Evolutionary conservation across 1,140 invertebrate species (phyloP).

Genomic region (Drosophila murphyi): DNA sequence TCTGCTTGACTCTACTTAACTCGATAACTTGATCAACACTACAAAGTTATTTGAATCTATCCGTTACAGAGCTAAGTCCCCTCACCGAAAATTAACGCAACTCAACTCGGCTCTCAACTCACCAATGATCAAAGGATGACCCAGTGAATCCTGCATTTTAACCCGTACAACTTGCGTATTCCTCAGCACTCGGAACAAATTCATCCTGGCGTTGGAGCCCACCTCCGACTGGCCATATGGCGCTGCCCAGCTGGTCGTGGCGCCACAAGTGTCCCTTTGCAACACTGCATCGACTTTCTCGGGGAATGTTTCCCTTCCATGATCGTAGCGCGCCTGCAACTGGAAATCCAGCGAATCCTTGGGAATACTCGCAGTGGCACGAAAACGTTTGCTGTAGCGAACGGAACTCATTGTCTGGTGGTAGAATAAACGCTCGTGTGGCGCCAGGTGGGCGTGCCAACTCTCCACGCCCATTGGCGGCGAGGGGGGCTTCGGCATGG

Average conservation of each 20-base stretch:
- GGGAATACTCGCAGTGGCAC: slow-evolving; percentile 84
- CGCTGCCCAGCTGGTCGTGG: slow-evolving; percentile 57
- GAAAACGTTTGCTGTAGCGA: slow-evolving; percentile 85
- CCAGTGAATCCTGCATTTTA: slow-evolving; percentile 47
- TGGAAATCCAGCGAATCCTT: slow-evolving; percentile 87
- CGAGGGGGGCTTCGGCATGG: slow-evolving; percentile 84
- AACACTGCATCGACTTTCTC: slow-evolving; percentile 87
- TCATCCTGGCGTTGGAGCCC: slow-evolving; percentile 22
- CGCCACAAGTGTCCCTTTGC: slow-evolving; percentile 86
- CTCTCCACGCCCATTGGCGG: slow-evolving; percentile 66
- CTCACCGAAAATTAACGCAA: too few relatives aligned
- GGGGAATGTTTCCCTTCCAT: slow-evolving; percentile 86
- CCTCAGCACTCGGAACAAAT: slow-evolving; percentile 85
- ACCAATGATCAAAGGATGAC: slow-evolving; percentile 80
- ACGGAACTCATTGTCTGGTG: slow-evolving; percentile 87
- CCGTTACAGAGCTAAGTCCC: too few relatives aligned
- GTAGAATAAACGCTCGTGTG: slow-evolving; percentile 86
- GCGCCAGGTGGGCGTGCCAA: slow-evolving; percentile 80
- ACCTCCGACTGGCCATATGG: slow-evolving; percentile 48
- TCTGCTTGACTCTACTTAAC: too few relatives aligned
- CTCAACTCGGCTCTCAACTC: slow-evolving; percentile 1
- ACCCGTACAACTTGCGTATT: slow-evolving; percentile 85
- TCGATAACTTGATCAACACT: too few relatives aligned
- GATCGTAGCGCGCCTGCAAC: slow-evolving; percentile 87
- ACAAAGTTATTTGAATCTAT: too few relatives aligned